Evolutionary conservation across 2,113 vertebrate species (phyloP).

Genomic region (Aptenodytes patagonicus): DNA sequence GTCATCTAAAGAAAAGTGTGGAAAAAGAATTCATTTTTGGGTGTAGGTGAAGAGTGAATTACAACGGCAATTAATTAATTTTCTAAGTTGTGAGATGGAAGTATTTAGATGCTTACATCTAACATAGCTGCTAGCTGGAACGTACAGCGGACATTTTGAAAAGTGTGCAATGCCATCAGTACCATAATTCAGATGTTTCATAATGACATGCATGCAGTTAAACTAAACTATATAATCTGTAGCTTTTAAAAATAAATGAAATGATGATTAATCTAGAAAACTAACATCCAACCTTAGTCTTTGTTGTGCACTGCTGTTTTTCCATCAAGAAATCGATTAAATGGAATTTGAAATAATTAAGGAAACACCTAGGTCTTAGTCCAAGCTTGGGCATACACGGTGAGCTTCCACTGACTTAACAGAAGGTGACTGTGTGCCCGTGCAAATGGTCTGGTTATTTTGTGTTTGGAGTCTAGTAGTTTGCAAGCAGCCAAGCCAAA

Average conservation of each 20-base stretch:
- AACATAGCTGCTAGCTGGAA: background rate
- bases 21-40: background rate
- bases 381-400: background rate
- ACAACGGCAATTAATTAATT: background rate
- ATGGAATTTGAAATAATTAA: background rate
- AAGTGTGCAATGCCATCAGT: background rate
- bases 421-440: background rate
- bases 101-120: background rate
- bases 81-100: background rate
- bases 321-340: background rate
- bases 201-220: background rate
- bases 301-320: background rate
- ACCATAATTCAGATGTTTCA: background rate
- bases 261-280: background rate
- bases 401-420: background rate
- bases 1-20: background rate
- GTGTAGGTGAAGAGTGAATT: background rate
- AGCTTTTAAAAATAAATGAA: background rate
- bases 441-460: background rate
- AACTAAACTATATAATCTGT: background rate
- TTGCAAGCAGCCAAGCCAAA: constrained; percentile 1
- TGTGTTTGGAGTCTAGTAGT: background rate
- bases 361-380: background rate
- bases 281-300: background rate
- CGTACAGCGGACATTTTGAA: background rate